Percentiles rank a stretch among this genome's conserved stretches.
These are phyloP conservation scores for Odontamblyopus rebecca DNA, from an alignment of 2,797 vertebrate genomes.

Conservation along the genomic window DNA sequence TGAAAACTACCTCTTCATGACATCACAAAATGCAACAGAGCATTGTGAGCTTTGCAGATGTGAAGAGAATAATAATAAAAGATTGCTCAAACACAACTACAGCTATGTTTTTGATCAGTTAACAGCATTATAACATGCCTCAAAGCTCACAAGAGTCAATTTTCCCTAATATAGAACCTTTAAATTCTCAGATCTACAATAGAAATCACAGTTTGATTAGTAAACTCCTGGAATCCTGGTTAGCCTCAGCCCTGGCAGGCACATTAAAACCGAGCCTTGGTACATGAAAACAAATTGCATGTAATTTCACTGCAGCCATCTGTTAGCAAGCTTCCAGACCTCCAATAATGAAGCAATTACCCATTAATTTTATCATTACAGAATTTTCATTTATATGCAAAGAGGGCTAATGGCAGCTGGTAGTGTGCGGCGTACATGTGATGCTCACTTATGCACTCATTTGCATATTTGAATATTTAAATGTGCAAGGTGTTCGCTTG, in stretches of 20 bases:
- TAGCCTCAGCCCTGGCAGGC: not conserved
- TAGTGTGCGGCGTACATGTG: conserved; percentile 3
- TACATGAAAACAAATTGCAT: conserved; percentile 26
- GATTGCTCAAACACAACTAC: no score
- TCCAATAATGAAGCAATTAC: conserved; percentile 39
- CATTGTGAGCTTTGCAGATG: no score
- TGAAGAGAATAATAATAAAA: no score
- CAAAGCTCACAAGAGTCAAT: no score
- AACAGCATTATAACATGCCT: no score
- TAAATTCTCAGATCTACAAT: no score
- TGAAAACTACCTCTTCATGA: no score
- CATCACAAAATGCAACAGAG: no score
- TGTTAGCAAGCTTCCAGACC: conserved; percentile 18
- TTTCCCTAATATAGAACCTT: no score
- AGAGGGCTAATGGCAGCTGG: conserved; percentile 12
- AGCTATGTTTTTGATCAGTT: no score
- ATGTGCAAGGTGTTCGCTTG: not conserved
- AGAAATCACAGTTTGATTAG: no score
- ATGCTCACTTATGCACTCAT: conserved; percentile 17
- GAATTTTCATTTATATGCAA: conserved; percentile 19
- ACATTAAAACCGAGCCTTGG: conserved; percentile 41
- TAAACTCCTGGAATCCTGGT: no score
- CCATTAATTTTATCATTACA: conserved; percentile 37
- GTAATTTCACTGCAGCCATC: conserved; percentile 34
- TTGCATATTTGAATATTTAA: conserved; percentile 7